These are phyloP conservation scores for Tetragnatha versicolor DNA, from an alignment of 1,140 invertebrate species.

Conservation along the genomic window DNA sequence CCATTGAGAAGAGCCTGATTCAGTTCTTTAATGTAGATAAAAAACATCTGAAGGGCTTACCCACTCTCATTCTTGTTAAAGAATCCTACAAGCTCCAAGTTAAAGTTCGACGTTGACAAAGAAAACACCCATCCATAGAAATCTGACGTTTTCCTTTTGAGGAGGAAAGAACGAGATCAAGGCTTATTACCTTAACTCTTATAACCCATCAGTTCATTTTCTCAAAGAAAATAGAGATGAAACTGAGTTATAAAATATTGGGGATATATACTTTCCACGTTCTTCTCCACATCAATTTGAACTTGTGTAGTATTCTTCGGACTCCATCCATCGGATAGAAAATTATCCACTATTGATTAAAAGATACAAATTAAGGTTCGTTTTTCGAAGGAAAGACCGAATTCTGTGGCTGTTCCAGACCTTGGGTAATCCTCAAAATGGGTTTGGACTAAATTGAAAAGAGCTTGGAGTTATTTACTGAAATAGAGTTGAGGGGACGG, in stretches of 20 bases:
- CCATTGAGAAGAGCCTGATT: no score
- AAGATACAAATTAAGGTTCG: slow-evolving; percentile 28
- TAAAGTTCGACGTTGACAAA: slow-evolving; percentile 21
- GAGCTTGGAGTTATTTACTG: background rate
- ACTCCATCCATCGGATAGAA: background rate
- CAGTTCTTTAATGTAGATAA: background rate
- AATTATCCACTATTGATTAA: slow-evolving; percentile 19
- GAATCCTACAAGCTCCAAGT: background rate
- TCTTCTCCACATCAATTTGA: background rate
- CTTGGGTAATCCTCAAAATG: background rate
- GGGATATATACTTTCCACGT: slow-evolving; percentile 1
- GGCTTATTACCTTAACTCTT: slow-evolving; percentile 45
- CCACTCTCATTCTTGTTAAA: background rate
- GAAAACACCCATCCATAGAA: slow-evolving; percentile 8
- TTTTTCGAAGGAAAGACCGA: background rate
- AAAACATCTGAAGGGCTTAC: slow-evolving; percentile 1
- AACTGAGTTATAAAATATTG: background rate
- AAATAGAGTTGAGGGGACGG: background rate
- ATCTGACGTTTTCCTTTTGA: slow-evolving; percentile 16
- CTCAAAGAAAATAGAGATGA: slow-evolving; percentile 4
- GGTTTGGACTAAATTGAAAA: background rate
- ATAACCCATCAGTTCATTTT: slow-evolving; percentile 20
- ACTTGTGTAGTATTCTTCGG: background rate
- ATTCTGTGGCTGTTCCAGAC: background rate
- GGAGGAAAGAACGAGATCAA: background rate